A percentile compares a stretch with the other conserved stretches of the same genome.
Conservation (phyloP, 2,113 vertebrate genomes). For the Hucho hucho region DNA sequence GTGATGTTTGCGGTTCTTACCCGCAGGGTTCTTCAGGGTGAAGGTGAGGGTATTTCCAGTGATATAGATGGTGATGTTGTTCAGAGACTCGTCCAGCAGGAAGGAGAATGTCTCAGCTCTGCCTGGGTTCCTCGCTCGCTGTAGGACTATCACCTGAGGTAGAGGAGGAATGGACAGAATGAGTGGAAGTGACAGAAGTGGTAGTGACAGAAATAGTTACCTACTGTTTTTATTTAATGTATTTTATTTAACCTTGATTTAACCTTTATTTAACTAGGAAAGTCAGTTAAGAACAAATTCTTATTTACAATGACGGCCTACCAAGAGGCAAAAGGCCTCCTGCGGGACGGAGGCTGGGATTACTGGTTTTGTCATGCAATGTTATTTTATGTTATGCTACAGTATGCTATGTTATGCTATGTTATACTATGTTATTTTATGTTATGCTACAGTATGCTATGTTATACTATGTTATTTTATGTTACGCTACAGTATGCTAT, state of each 20-base stretch:
- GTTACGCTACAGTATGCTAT: too few species aligned
- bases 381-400: too few species aligned
- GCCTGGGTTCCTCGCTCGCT: constrained; percentile 54
- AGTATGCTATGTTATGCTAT: too few species aligned
- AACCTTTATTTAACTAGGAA: not conserved
- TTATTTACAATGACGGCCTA: too few species aligned
- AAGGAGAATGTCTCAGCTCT: constrained; percentile 60
- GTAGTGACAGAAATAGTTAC: not conserved
- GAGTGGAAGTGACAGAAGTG: not conserved
- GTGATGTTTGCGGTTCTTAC: not conserved
- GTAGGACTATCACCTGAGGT: constrained; percentile 68
- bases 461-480: too few species aligned
- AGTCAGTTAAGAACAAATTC: too few species aligned
- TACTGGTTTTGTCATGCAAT: too few species aligned
- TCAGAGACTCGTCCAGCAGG: constrained; percentile 61
- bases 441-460: too few species aligned
- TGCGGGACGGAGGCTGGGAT: too few species aligned
- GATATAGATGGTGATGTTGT: constrained; percentile 69
- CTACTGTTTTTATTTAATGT: not conserved
- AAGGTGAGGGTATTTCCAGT: constrained; percentile 61
- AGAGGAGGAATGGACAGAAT: not conserved
- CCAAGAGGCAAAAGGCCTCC: too few species aligned
- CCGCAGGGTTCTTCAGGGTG: constrained; percentile 58
- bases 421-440: too few species aligned
- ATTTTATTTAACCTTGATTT: too few species aligned